A percentile compares a stretch with the other conserved stretches of the same genome.
Conservation (phyloP, 2,888 invertebrate species). For the Cephonodes hylas region DNA sequence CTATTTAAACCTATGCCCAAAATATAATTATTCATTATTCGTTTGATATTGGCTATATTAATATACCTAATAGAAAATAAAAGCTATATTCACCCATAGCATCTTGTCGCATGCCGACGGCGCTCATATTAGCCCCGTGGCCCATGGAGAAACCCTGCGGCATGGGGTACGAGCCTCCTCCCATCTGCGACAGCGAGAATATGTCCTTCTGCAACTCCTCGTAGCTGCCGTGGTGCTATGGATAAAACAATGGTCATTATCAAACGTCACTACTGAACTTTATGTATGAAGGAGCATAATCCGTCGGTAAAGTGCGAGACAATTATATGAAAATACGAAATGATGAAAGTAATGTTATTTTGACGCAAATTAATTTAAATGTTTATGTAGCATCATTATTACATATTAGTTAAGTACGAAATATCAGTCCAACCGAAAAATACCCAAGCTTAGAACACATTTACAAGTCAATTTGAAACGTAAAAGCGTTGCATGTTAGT, state of each 20-base stretch:
- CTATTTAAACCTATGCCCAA: too few relatives aligned
- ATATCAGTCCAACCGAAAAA: too few relatives aligned
- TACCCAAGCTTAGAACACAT: too few relatives aligned
- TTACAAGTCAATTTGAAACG: too few relatives aligned
- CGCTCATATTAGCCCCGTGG: slow-evolving; percentile 95
- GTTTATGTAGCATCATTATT: too few relatives aligned
- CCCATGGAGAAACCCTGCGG: slow-evolving; percentile 97
- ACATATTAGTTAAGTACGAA: too few relatives aligned
- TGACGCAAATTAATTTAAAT: too few relatives aligned
- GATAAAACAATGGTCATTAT: slow-evolving; percentile 7
- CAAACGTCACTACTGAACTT: neutral
- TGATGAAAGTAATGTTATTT: too few relatives aligned
- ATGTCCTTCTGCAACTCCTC: slow-evolving; percentile 77
- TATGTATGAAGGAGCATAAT: too few relatives aligned
- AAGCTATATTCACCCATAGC: slow-evolving; percentile 63
- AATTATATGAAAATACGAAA: too few relatives aligned
- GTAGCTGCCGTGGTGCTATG: slow-evolving; percentile 75
- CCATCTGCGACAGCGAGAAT: slow-evolving; percentile 89
- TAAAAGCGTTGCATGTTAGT: neutral
- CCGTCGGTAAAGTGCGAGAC: too few relatives aligned
- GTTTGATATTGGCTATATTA: neutral
- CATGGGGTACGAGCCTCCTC: slow-evolving; percentile 95
- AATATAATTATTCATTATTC: too few relatives aligned
- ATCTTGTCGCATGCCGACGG: slow-evolving; percentile 90
- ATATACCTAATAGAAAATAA: neutral